Evolutionary conservation across 2,888 invertebrate species (phyloP).

Genomic region (Heliconius ethilla): DNA sequence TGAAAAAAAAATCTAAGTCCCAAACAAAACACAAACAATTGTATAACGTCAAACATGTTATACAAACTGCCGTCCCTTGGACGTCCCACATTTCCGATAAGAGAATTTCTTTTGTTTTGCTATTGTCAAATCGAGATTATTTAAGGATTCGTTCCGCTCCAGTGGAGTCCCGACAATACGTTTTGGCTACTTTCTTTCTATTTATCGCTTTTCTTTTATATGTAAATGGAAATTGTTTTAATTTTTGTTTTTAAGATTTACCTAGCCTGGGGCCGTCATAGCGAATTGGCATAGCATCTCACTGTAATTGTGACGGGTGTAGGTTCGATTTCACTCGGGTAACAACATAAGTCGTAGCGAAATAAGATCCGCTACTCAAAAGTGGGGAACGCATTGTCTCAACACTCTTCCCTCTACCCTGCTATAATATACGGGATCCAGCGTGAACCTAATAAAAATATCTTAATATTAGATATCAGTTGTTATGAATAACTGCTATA

Average conservation of each 20-base stretch:
- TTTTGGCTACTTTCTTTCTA: slow-evolving; percentile 19
- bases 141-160: slow-evolving; percentile 29
- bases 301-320: not conserved
- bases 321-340: not conserved
- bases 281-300: not conserved
- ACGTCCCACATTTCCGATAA: slow-evolving; percentile 29
- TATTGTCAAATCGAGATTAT: slow-evolving; percentile 36
- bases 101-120: slow-evolving; percentile 32
- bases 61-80: slow-evolving; percentile 27
- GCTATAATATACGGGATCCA: too few species aligned
- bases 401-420: too few species aligned
- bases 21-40: slow-evolving; percentile 11
- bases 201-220: slow-evolving; percentile 17
- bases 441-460: too few species aligned
- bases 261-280: not conserved
- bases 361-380: too few species aligned
- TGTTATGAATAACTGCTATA: too few species aligned
- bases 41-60: slow-evolving; percentile 9
- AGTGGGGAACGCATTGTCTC: too few species aligned
- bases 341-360: too few species aligned
- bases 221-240: not conserved
- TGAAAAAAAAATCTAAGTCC: not conserved
- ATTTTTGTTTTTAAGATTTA: not conserved
- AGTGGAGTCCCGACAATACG: slow-evolving; percentile 20
- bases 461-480: too few species aligned